Percentiles rank a stretch among this genome's conserved stretches.
Evolutionary conservation across 2,888 invertebrate genomes (phyloP).

Genomic region (Taphrorychus bicolor): DNA sequence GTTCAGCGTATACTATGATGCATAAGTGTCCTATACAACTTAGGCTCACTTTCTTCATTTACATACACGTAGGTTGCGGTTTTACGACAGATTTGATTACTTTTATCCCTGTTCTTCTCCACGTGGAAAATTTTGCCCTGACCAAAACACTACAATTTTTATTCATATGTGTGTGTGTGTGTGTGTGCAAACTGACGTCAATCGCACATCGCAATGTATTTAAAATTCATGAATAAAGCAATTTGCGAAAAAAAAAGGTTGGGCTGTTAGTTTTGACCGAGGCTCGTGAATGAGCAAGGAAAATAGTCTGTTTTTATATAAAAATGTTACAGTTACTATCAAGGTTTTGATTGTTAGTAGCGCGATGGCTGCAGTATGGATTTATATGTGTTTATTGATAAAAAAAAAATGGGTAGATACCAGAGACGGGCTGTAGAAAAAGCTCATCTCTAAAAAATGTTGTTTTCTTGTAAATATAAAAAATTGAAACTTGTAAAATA

Average conservation of each 20-base stretch:
- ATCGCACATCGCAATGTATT: neutral
- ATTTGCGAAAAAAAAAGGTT: neutral
- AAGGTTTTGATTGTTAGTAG: too few relatives aligned
- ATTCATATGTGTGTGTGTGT: neutral
- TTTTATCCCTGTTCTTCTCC: too few relatives aligned
- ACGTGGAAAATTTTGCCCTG: neutral
- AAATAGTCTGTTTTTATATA: neutral
- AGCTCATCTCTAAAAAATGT: too few relatives aligned
- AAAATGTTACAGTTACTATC: neutral
- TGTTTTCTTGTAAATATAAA: too few relatives aligned
- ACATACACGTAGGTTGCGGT: too few relatives aligned
- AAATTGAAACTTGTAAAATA: too few relatives aligned
- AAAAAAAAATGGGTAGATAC: too few relatives aligned
- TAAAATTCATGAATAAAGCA: neutral
- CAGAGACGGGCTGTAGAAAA: too few relatives aligned
- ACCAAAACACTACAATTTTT: neutral
- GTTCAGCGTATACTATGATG: neutral
- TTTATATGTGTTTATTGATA: too few relatives aligned
- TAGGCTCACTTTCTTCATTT: too few relatives aligned
- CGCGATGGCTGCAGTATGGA: too few relatives aligned
- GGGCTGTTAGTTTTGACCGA: neutral
- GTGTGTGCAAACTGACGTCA: neutral
- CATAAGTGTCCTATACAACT: neutral
- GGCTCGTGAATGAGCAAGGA: neutral
- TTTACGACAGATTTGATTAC: too few relatives aligned